Evolutionary conservation across 2,888 invertebrate species (phyloP).

Genomic region (Thumatha senex): DNA sequence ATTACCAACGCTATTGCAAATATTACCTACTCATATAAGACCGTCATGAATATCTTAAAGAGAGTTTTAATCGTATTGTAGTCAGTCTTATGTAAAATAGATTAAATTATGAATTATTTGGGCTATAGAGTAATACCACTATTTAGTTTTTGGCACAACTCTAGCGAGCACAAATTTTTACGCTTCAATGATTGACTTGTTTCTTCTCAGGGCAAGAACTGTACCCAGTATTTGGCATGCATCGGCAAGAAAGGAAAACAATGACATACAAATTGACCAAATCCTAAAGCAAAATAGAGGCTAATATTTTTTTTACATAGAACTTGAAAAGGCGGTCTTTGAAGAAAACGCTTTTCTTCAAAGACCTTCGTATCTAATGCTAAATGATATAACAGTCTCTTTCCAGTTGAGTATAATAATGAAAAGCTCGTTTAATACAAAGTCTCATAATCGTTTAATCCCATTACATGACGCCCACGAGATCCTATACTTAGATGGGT

Average conservation of each 20-base stretch:
- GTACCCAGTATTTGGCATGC: no score
- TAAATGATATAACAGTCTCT: not conserved
- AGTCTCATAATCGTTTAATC: not conserved
- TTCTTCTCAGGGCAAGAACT: no score
- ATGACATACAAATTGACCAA: no score
- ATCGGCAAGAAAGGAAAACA: no score
- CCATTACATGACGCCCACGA: not conserved
- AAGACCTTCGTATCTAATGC: not conserved
- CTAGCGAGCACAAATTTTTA: no score
- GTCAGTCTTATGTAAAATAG: not conserved
- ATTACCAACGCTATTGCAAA: conserved; percentile 49
- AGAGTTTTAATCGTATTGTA: conserved; percentile 4
- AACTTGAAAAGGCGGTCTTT: not conserved
- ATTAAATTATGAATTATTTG: no score
- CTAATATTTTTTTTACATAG: no score
- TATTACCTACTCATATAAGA: conserved; percentile 32
- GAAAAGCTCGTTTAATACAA: not conserved
- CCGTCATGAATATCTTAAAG: conserved; percentile 18
- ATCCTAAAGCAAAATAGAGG: no score
- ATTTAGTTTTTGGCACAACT: no score
- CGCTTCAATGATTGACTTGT: not conserved
- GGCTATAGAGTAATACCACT: no score
- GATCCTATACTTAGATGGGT: not conserved
- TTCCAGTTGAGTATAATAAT: conserved; percentile 5
- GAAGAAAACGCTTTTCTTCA: not conserved